These are phyloP conservation scores for Etheostoma spectabile DNA, from an alignment of 2,113 vertebrate species.

Conservation along the genomic window DNA sequence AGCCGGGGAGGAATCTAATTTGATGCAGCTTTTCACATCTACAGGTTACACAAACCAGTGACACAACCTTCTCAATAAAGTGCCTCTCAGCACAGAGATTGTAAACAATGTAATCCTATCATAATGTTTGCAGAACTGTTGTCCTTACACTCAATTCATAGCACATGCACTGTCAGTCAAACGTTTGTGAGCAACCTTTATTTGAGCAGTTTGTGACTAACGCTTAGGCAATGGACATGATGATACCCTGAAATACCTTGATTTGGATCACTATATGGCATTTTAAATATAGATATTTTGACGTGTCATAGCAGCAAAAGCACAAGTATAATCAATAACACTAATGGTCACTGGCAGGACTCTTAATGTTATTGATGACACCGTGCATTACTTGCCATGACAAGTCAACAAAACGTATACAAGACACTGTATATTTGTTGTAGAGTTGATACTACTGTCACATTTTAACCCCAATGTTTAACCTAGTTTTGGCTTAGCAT, in stretches of 20 bases:
- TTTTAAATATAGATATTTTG: background rate
- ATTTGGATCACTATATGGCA: background rate
- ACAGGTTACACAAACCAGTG: slow-evolving; percentile 58
- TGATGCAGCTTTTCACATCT: slow-evolving; percentile 49
- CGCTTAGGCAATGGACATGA: background rate
- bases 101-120: slow-evolving; percentile 51
- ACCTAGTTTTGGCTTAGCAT: background rate
- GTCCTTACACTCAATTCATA: slow-evolving; percentile 30
- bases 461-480: background rate
- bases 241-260: background rate
- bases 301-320: background rate
- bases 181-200: background rate
- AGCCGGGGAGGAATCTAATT: slow-evolving; percentile 35
- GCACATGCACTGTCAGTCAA: background rate
- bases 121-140: slow-evolving; percentile 27
- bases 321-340: background rate
- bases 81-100: slow-evolving; percentile 33
- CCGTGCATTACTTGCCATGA: background rate
- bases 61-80: slow-evolving; percentile 34
- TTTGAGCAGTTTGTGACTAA: background rate
- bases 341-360: background rate
- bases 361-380: background rate
- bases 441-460: background rate
- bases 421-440: background rate
- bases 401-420: background rate